These are phyloP conservation scores for Pseudorhiza aurosa DNA, from an alignment of 30 jellyfish, hydroid and myxozoan species.

Conservation along the genomic window DNA sequence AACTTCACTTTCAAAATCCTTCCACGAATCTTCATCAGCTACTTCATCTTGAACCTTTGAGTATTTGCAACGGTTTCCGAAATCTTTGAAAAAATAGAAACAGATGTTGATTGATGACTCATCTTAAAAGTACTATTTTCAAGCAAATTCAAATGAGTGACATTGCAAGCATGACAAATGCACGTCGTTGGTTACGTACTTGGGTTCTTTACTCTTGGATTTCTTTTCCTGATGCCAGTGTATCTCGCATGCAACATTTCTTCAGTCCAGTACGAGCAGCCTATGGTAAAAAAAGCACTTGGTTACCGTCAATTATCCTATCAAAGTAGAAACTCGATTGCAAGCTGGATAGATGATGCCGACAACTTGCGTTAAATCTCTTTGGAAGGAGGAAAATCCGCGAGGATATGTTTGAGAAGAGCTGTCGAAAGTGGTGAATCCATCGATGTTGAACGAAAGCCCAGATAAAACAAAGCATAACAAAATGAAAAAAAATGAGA, in stretches of 20 bases:
- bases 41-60: background rate
- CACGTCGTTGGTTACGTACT: background rate
- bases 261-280: background rate
- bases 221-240: background rate
- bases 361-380: too few relatives aligned
- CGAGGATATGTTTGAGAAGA: too few relatives aligned
- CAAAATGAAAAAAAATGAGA: background rate
- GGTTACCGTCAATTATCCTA: background rate
- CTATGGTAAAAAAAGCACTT: background rate
- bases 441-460: too few relatives aligned
- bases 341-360: background rate
- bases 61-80: background rate
- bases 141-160: too few relatives aligned
- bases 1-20: background rate
- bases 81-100: background rate
- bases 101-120: too few relatives aligned
- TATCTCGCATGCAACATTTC: background rate
- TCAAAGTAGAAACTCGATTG: background rate
- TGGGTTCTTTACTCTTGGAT: background rate
- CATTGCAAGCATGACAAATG: too few relatives aligned
- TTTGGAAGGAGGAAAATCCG: too few relatives aligned
- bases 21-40: background rate
- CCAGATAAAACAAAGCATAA: too few relatives aligned
- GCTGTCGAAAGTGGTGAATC: too few relatives aligned
- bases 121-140: too few relatives aligned